Evolutionary conservation across 2,888 invertebrate genomes (phyloP).

Genomic region (Acronicta alni): DNA sequence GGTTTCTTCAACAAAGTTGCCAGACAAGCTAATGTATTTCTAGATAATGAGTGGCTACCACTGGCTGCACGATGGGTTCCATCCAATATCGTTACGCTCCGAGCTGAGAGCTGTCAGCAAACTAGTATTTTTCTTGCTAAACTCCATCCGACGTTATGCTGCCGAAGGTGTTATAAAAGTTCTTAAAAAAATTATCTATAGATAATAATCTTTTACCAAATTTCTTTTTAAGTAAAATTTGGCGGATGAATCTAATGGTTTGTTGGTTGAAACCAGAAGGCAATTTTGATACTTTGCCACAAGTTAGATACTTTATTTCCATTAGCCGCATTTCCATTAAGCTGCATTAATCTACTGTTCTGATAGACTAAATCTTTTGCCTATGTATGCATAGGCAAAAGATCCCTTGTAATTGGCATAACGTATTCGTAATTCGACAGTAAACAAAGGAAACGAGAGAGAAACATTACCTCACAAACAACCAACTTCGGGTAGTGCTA

Average conservation of each 20-base stretch:
- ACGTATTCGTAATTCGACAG: constrained; percentile 10
- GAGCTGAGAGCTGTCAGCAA: not conserved
- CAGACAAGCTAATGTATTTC: constrained; percentile 62
- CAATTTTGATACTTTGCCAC: too few species aligned
- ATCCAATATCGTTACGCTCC: constrained; percentile 1
- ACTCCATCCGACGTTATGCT: not conserved
- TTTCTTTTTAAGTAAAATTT: too few species aligned
- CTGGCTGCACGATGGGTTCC: not conserved
- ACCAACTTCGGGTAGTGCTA: constrained; percentile 17
- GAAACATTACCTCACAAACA: constrained; percentile 24
- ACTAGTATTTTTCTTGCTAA: not conserved
- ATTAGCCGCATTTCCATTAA: too few species aligned
- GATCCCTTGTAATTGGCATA: constrained; percentile 13
- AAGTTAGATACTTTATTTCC: too few species aligned
- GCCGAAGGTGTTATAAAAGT: not conserved
- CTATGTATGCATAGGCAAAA: not conserved
- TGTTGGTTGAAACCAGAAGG: too few species aligned
- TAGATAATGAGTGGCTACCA: constrained; percentile 44
- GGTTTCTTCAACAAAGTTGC: constrained; percentile 14
- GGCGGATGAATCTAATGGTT: too few species aligned
- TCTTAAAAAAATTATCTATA: too few species aligned
- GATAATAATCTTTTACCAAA: too few species aligned
- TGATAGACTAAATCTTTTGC: too few species aligned
- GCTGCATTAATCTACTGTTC: too few species aligned
- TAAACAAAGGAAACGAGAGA: constrained; percentile 18